Percentiles rank a stretch among this genome's conserved stretches.
Evolutionary conservation across 2,888 invertebrate species (phyloP).

Genomic region (Lagria hirta): DNA sequence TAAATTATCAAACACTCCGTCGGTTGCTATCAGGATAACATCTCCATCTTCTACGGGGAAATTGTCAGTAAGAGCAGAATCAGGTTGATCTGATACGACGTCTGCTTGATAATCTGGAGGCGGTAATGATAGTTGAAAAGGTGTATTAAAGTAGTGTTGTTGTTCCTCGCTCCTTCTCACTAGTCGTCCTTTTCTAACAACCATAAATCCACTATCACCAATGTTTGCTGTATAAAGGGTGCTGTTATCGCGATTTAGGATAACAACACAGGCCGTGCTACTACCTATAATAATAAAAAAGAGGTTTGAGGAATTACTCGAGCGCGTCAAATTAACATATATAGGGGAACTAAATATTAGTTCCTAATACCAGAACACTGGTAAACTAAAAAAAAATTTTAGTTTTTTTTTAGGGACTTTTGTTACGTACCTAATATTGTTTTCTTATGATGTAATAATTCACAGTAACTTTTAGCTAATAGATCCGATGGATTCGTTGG

Average conservation of each 20-base stretch:
- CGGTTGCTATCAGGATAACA: conserved; percentile 92
- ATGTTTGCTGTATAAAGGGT: conserved; percentile 95
- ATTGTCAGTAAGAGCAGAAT: conserved; percentile 85
- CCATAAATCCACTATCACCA: conserved; percentile 98
- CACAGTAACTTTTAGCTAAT: conserved; percentile 88
- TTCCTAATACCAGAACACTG: too few relatives aligned
- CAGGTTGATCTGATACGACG: conserved; percentile 91
- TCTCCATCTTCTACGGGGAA: conserved; percentile 91
- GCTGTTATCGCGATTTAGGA: conserved; percentile 85
- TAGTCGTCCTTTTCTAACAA: conserved; percentile 82
- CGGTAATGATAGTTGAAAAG: conserved; percentile 93
- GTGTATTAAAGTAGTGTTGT: conserved; percentile 98
- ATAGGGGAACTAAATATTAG: too few relatives aligned
- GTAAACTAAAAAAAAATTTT: too few relatives aligned
- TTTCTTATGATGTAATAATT: conserved; percentile 88
- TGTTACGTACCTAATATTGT: conserved; percentile 76
- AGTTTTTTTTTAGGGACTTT: too few relatives aligned
- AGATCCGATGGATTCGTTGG: conserved; percentile 85
- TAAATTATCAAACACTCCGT: conserved; percentile 98
- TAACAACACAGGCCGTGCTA: conserved; percentile 96
- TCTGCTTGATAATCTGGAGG: conserved; percentile 86
- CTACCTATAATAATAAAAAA: conserved; percentile 68
- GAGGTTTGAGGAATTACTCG: too few relatives aligned
- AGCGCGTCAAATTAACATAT: too few relatives aligned
- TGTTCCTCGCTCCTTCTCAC: conserved; percentile 95